Base-by-base conservation (phyloP, 1,140 invertebrate species). In the Spodoptera frugiperda region DNA sequence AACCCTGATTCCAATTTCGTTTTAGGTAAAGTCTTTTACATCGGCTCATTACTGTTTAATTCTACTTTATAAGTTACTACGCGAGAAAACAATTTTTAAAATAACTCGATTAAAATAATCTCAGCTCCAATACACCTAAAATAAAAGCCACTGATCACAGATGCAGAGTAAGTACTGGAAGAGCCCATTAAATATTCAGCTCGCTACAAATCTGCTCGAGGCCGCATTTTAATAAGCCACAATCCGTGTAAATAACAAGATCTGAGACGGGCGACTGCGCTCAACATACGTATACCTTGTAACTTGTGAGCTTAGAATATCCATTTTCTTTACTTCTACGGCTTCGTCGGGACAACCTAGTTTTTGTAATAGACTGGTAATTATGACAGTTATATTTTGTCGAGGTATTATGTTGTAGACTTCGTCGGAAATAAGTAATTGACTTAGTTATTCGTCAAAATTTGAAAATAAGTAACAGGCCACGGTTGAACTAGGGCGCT, bases 181-280 rank as follows among this genome's bases (percentile, higher is more conserved):
- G 33, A 39, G 33, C 33, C 33, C 11, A 21, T 55, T 55, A 55
- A 55, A 55, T 55, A 55, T 55, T 55, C 53, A 55, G 19, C 53
- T 1, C 21, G 53, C 2, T 25, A 55, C 53, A 54, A 54, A 54
- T 55, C 19, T 55, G 8, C 19, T 15, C 53, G 17, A 25, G 17
- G 21, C 19, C 19, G 53, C 53, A 55, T 55, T 59, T 39, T 59
- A 59, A 59, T 59, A 59, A 59, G 55, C 12, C 55, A 15, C 55
- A 59, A 59, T 59, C 55, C 55, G 30, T 25, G 55, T 39, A 59
- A 59, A 59, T 59, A 59, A 59, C 55, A 33, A 59, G 55, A 59
- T 59, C n/a, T 14, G 25, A n/a, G 55, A 9, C 55, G 55, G 17
- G 2, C 55, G 55, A 39, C 55, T 25, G 55, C 55, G 55, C n/a